Percentiles rank a stretch among this genome's conserved stretches.
These are phyloP conservation scores for Chouioia cunea DNA, from an alignment of 2,888 invertebrate genomes.

Conservation along the genomic window DNA sequence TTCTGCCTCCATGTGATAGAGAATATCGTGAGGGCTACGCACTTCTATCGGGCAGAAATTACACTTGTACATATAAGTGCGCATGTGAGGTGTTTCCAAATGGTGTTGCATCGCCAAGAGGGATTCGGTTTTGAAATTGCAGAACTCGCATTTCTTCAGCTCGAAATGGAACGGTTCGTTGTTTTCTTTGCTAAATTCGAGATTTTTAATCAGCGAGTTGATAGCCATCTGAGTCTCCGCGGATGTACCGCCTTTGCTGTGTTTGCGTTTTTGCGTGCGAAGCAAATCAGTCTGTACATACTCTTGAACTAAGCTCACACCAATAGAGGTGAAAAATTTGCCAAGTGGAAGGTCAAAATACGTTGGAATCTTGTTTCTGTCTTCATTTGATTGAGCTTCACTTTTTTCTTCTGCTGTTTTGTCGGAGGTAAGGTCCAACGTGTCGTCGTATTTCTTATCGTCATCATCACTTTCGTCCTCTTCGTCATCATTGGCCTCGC, in stretches of 20 bases:
- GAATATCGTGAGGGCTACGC: slow-evolving; percentile 87
- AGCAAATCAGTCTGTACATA: slow-evolving; percentile 93
- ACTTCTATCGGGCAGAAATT: slow-evolving; percentile 87
- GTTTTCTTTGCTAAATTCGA: slow-evolving; percentile 88
- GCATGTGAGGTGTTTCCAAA: slow-evolving; percentile 92
- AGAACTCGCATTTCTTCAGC: slow-evolving; percentile 87
- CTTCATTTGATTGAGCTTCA: slow-evolving; percentile 56
- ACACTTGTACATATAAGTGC: slow-evolving; percentile 87
- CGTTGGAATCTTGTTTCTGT: slow-evolving; percentile 72
- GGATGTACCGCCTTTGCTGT: slow-evolving; percentile 78
- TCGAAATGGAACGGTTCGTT: slow-evolving; percentile 83
- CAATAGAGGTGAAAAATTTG: slow-evolving; percentile 92
- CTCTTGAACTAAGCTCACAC: slow-evolving; percentile 91
- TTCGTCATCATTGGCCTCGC: slow-evolving; percentile 65
- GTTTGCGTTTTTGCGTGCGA: slow-evolving; percentile 87
- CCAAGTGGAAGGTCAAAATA: slow-evolving; percentile 91
- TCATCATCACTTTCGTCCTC: slow-evolving; percentile 63
- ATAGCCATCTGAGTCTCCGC: slow-evolving; percentile 83
- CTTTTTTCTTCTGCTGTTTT: slow-evolving; percentile 52
- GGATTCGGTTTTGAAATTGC: slow-evolving; percentile 91
- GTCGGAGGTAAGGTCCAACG: slow-evolving; percentile 54
- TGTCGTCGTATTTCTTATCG: slow-evolving; percentile 60
- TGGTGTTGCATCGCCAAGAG: slow-evolving; percentile 86
- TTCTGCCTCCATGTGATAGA: slow-evolving; percentile 92
- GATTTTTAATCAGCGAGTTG: slow-evolving; percentile 84